phyloP scores from a whole-genome alignment of 2,113 vertebrate species.

The Megaptera novaeangliae region DNA sequence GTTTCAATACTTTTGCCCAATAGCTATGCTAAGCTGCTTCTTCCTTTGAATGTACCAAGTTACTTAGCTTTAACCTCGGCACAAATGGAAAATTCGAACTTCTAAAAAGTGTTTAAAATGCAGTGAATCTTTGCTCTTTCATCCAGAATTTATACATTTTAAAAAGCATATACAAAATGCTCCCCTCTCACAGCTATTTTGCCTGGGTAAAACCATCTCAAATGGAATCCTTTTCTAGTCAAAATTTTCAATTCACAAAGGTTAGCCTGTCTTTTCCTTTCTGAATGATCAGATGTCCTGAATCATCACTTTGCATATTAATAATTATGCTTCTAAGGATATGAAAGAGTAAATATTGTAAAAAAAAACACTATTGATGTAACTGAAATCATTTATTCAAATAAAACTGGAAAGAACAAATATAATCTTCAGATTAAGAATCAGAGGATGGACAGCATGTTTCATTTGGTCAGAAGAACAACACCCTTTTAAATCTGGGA shows the following conservation, averaged over 20 bases:
- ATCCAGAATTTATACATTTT: conserved; percentile 52
- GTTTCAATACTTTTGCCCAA: background rate
- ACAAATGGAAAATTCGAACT: conserved; percentile 31
- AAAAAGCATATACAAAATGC: background rate
- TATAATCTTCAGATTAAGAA: background rate
- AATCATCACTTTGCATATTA: background rate
- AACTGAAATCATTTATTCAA: background rate
- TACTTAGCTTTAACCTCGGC: conserved; percentile 49
- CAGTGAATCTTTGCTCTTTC: conserved; percentile 31
- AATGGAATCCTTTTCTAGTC: background rate
- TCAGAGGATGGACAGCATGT: background rate
- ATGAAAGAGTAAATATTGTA: background rate
- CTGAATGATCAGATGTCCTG: background rate
- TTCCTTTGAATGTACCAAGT: conserved; percentile 43
- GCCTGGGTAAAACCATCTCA: background rate
- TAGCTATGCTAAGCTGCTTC: background rate
- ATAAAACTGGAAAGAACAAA: background rate
- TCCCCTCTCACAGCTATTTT: background rate
- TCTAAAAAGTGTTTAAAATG: conserved; percentile 58
- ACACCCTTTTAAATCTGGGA: background rate
- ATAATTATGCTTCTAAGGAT: background rate
- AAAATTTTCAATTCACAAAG: background rate
- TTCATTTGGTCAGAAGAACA: background rate
- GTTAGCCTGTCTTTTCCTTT: background rate
- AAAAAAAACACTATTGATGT: background rate